Base-by-base conservation (phyloP, 53 echinoderm and acorn worm genomes). In the Antedon mediterranea region DNA sequence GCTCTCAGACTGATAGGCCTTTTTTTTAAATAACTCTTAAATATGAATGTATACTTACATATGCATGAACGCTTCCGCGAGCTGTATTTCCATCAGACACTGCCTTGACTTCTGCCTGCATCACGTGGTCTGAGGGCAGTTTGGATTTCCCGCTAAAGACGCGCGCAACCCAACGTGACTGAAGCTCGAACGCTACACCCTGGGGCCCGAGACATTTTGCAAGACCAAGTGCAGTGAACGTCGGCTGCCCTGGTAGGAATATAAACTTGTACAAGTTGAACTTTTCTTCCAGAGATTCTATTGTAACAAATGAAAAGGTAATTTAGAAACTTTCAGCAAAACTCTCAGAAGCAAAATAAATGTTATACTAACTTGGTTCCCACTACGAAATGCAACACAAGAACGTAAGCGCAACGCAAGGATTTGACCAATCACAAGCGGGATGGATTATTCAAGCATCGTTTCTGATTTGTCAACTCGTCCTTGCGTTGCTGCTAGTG, bases 181-280 rank as follows among this genome's bases (percentile, higher is more conserved):
- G 93, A 13, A 93, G 72, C 85, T 93, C 93, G 73, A 87, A 90
- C 14, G 82, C 76, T 0, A 86, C 85, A 43, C 77, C 88, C 71
- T 90, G 87, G 28, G 93, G 90, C 28, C 93, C 90, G 2, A 88
- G 72, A 3, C 85, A 81, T 72, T 84, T 79, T 20, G 86, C 44
- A 32, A 77, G 82, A 0, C 93, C 93, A 3, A 93, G 79, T 43
- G 84, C 87, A 37, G 93, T 93, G 33, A 90, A 79, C 0, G 93
- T 93, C 9, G 76, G 79, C 34, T 90, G 87, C 26, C 86, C 83
- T 0, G 93, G 76, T 18, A 88, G 90, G 79, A 87, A 93, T 23
- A 93, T 90, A 57, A 83, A 88, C 85, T 85, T 87, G 83, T 90
- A 90, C 11, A 93, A 79, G 57, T 90, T 78, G 74, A 88, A 71